Evolutionary conservation across 2,888 invertebrate species (phyloP), one percentile per base, ranked within the genome.

Genomic region (Chrysolina haemoptera): DNA sequence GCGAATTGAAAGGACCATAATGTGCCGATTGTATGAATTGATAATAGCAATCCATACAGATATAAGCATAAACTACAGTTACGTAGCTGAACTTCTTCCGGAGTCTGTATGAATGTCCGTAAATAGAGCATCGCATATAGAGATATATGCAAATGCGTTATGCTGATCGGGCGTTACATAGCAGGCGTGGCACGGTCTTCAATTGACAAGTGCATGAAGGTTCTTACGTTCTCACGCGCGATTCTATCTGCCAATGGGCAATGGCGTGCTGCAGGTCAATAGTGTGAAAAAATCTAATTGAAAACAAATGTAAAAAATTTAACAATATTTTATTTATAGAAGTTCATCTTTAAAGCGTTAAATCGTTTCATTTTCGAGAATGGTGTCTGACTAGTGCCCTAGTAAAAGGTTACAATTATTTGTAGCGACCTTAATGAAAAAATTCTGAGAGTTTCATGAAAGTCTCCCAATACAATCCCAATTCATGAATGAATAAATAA

Each of bases 171-270:
- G 64, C 65, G 68, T 65, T 68, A 73, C 70, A 68, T 41, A 68
- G 71, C 71, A 76, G 78, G 78, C 78, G 78, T 78, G 76, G 78
- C 78, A 72, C 67, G 74, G 73, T 78, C 68, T 78, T 76, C 68
- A 68, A 71, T 75, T 78, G 79, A 79, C 79, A 79, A 79, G 79
- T 79, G 79, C 76, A 78, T 67, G 77, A 76, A 78, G 76, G 78
- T 75, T 78, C 71, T 74, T 75, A 67, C 78, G 79, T 79, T 79
- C 79, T 78, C 79, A 79, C 79, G 79, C 76, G 69, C 73, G 75
- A 68, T 71, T 59, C 27, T 59, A n/a, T 59, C 59, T 59, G 1
- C 59, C 35, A 35, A 35, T 22, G 59, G 22, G 11, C 35, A 59
- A 59, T 59, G 59, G 59, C 59, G 59, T 59, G n/a, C 59, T n/a